These are phyloP conservation scores for Drosophila neonasuta DNA, from an alignment of 2,888 invertebrate species.

Conservation along the genomic window DNA sequence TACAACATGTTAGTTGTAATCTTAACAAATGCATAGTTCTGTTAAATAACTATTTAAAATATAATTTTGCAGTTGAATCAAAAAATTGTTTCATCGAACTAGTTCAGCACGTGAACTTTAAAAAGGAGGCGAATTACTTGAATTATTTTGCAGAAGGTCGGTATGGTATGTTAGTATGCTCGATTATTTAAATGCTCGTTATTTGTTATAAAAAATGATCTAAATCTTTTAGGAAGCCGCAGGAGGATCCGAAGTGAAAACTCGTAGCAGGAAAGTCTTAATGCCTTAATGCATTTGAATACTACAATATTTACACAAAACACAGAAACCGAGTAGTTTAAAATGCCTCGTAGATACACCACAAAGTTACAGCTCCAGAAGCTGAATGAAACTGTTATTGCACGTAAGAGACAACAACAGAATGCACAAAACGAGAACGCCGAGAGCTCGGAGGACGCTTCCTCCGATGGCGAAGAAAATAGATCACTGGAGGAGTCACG, in stretches of 20 bases:
- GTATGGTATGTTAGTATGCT: neutral
- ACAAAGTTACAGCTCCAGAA: slow-evolving; percentile 16
- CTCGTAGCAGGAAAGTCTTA: neutral
- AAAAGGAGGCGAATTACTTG: neutral
- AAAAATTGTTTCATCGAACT: neutral
- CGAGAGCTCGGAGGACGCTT: neutral
- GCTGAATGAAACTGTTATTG: neutral
- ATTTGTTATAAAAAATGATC: neutral
- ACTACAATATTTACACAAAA: neutral
- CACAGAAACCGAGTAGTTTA: neutral
- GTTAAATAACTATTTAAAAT: neutral
- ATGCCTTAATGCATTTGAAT: neutral
- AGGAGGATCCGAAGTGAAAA: neutral
- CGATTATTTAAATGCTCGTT: neutral
- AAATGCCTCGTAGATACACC: slow-evolving; percentile 23
- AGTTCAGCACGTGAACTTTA: neutral
- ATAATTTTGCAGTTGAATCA: neutral
- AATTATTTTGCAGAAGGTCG: neutral
- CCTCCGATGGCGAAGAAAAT: neutral
- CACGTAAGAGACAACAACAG: neutral
- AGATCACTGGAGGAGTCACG: neutral
- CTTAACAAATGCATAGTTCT: neutral
- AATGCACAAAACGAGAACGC: neutral
- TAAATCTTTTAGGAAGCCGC: neutral
- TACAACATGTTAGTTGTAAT: neutral